These are phyloP conservation scores for Takifugu ocellatus DNA, from an alignment of 2,797 vertebrate genomes.

Conservation along the genomic window DNA sequence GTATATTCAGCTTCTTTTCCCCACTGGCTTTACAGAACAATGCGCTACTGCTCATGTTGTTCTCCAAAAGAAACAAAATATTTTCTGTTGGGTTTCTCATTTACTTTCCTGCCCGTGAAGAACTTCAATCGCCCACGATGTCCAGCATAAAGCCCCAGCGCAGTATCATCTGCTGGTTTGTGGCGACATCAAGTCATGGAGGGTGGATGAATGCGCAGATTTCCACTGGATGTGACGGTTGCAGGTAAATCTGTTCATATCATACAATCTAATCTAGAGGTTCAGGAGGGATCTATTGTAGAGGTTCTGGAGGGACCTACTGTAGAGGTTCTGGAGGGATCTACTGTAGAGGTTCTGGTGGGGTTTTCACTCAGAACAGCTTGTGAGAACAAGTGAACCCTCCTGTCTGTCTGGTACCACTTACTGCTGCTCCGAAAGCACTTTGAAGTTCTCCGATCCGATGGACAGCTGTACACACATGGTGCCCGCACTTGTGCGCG, in stretches of 20 bases:
- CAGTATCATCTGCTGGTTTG: background rate
- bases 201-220: slow-evolving; percentile 8
- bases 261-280: too few relatives aligned
- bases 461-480: slow-evolving; percentile 58
- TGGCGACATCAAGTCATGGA: too few relatives aligned
- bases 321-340: too few relatives aligned
- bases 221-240: too few relatives aligned
- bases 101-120: too few relatives aligned
- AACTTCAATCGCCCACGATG: background rate
- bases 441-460: slow-evolving; percentile 47
- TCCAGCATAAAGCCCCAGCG: slow-evolving; percentile 9
- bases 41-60: background rate
- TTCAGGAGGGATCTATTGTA: too few relatives aligned
- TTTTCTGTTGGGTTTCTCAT: background rate
- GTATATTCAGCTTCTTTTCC: slow-evolving; percentile 7
- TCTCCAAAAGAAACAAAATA: slow-evolving; percentile 4
- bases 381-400: background rate
- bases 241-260: slow-evolving; percentile 1
- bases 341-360: background rate
- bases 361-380: background rate
- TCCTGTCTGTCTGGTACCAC: slow-evolving; percentile 17
- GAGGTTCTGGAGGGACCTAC: too few relatives aligned
- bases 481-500: slow-evolving; percentile 15
- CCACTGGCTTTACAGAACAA: slow-evolving; percentile 11
- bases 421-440: slow-evolving; percentile 11